phyloP scores from a whole-genome alignment of 2,797 vertebrate genomes.

The Chloroceryle inda region DNA sequence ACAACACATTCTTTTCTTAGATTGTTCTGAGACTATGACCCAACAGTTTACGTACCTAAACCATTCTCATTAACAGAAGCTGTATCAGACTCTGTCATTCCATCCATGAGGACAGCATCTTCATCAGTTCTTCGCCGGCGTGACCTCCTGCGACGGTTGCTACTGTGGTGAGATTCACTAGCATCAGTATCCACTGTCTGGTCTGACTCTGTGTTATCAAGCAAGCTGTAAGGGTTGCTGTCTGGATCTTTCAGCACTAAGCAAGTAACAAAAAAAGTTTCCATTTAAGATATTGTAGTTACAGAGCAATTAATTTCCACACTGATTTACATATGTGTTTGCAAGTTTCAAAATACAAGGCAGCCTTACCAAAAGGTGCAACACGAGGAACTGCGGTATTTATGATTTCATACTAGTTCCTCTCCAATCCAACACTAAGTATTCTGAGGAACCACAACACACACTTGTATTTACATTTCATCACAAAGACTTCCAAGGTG shows the following conservation, averaged over 20 bases:
- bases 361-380: neutral
- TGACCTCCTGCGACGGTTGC: slow-evolving; percentile 92
- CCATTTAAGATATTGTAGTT: slow-evolving; percentile 16
- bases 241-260: slow-evolving; percentile 91
- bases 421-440: neutral
- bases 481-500: neutral
- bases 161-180: slow-evolving; percentile 92
- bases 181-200: slow-evolving; percentile 97
- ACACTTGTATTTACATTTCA: neutral
- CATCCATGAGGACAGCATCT: slow-evolving; percentile 94
- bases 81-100: slow-evolving; percentile 97
- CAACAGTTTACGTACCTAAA: slow-evolving; percentile 86
- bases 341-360: neutral
- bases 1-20: neutral
- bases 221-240: slow-evolving; percentile 89
- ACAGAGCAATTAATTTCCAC: neutral
- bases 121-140: slow-evolving; percentile 96
- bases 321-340: neutral
- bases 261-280: slow-evolving; percentile 55
- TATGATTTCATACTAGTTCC: neutral
- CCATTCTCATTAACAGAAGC: slow-evolving; percentile 96
- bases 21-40: neutral
- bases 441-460: neutral
- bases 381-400: neutral
- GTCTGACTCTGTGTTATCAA: slow-evolving; percentile 96